Evolutionary conservation across 1,140 invertebrate genomes (phyloP), one percentile per base, ranked within the genome.

Genomic region (Drosophila carrolli): DNA sequence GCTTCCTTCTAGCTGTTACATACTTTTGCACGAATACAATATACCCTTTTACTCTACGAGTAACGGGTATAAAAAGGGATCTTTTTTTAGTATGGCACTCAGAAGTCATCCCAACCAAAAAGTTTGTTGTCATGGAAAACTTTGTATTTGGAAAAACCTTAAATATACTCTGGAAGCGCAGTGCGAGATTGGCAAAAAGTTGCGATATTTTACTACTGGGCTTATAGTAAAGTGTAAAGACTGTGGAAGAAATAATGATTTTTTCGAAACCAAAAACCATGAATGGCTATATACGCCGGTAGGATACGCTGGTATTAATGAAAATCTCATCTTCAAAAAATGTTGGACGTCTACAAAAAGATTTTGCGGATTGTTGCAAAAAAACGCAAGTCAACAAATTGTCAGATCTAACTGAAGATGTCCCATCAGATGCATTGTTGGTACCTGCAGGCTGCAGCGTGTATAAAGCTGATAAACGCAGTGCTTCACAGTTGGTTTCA

Each of bases 11-110:
- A 19, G 1, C 19, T 19, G 19, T 19, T 19, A 19, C 19, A 19
- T 19, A 19, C 19, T 19, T 19, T 19, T 19, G 19, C 19, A 19
- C 19, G 19, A 19, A 2, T 19, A 19, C 19, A 19, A 19, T 19
- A 19, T 19, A 19, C 19, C 19, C 19, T 19, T 19, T 19, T 19
- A 19, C 19, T 19, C 19, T 19, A 19, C 19, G 16, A 16, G 16
- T 16, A 16, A 16, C 16, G 16, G 16, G 16, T 16, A 16, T 16
- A 16, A 16, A 16, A 16, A 16, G 16, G 16, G 2, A 4, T 14
- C 0, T 44, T 40, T 50, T 60, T 10, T 58, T 58, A 58, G 56
- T 58, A 58, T 58, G 32, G 44, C 44, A 59, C 29, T 11, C 7
- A 46, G 14, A 38, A 60, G 46, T 9, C 8, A 60, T 60, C 19